Conservation (phyloP, 2,797 vertebrate genomes). For the Pipistrellus nathusii region DNA sequence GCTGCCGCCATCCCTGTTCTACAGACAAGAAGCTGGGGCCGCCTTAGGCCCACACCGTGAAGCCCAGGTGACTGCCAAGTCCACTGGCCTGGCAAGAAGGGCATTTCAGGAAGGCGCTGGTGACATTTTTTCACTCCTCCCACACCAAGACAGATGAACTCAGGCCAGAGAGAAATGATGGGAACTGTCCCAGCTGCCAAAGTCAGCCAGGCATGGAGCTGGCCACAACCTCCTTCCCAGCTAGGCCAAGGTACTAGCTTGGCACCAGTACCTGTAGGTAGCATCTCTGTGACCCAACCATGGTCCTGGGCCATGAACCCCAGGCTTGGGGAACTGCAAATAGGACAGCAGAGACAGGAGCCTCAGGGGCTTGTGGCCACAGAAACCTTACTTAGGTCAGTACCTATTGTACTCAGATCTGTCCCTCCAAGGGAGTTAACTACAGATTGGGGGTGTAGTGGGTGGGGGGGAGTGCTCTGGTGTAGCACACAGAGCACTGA, state of each 20-base stretch:
- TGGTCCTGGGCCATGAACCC: not conserved
- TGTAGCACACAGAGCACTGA: not conserved
- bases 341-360: not conserved
- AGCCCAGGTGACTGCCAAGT: not conserved
- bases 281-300: constrained; percentile 3
- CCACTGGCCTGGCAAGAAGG: not conserved
- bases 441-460: not conserved
- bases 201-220: not conserved
- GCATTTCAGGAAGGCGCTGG: not conserved
- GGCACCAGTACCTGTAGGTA: not conserved
- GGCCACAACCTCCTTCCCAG: not conserved
- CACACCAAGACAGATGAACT: not conserved
- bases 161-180: not conserved
- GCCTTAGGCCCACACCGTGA: not conserved
- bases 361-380: too few relatives aligned
- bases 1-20: not conserved
- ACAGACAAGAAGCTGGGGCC: not conserved
- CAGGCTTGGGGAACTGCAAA: not conserved
- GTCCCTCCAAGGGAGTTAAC: not conserved
- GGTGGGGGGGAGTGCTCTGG: not conserved
- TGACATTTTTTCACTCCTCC: not conserved
- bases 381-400: not conserved
- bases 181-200: not conserved
- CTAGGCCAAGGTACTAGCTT: not conserved
- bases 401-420: not conserved